These are phyloP conservation scores for Axinella damicornis DNA, from an alignment of 37 sponge, comb jelly and placozoan species.

Conservation along the genomic window DNA sequence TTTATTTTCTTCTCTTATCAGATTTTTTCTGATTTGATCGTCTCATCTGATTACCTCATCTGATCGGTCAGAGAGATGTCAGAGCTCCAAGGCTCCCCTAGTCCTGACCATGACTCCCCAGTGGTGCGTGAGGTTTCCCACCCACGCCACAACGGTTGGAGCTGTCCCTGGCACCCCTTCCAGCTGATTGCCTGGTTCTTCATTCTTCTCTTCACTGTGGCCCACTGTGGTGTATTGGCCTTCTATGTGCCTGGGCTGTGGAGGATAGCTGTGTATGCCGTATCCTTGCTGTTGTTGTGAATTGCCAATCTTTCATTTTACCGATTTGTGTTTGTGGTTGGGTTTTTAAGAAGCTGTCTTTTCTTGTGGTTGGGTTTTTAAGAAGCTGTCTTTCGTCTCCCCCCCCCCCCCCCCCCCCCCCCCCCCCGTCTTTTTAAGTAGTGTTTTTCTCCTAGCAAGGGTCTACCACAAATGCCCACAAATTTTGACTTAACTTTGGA, in stretches of 20 bases:
- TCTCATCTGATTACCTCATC: background rate
- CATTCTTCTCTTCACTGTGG: conserved; percentile 51
- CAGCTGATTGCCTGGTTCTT: conserved; percentile 81
- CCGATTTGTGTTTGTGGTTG: too few relatives aligned
- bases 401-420: too few relatives aligned
- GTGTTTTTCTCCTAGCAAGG: background rate
- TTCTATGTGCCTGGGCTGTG: conserved; percentile 75
- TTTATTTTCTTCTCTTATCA: background rate
- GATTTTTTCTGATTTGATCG: background rate
- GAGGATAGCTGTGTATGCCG: conserved; percentile 34
- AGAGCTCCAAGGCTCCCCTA: background rate
- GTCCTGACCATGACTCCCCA: too few relatives aligned
- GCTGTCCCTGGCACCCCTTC: conserved; percentile 83
- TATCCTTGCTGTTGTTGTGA: conserved; percentile 26
- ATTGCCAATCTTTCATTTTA: too few relatives aligned
- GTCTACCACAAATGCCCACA: too few relatives aligned
- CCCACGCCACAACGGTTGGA: conserved; percentile 84
- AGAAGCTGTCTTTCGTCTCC: too few relatives aligned
- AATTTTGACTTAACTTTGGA: too few relatives aligned
- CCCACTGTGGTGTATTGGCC: conserved; percentile 76
- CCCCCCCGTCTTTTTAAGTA: too few relatives aligned
- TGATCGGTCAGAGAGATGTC: background rate
- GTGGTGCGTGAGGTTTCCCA: background rate
- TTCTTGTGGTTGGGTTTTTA: too few relatives aligned
- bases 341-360: too few relatives aligned